A percentile compares a stretch with the other conserved stretches of the same genome.
Evolutionary conservation across 2,113 vertebrate genomes (phyloP).

Genomic region (Plectropomus leopardus): DNA sequence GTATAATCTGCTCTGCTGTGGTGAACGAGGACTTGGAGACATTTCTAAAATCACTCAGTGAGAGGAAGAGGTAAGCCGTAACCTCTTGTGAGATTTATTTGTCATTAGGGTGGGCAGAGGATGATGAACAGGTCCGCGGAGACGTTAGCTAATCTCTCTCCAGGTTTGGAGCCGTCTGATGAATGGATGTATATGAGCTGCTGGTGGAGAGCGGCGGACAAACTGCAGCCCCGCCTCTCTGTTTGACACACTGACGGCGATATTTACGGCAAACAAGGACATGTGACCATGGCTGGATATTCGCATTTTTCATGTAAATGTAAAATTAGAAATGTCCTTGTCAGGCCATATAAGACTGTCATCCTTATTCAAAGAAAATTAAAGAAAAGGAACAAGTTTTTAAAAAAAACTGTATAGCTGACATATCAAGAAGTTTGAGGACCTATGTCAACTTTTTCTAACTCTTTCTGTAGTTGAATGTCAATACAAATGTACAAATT

Average conservation of each 20-base stretch:
- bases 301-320: conserved; percentile 36
- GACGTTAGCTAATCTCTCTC: conserved; percentile 58
- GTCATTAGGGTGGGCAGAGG: conserved; percentile 50
- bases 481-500: too few relatives aligned
- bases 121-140: conserved; percentile 63
- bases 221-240: conserved; percentile 48
- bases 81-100: conserved; percentile 60
- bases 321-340: conserved; percentile 62
- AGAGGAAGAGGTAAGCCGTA: conserved; percentile 22
- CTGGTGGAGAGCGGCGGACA: not conserved
- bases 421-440: not conserved
- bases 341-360: conserved; percentile 38
- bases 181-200: conserved; percentile 36
- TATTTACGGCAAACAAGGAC: conserved; percentile 38
- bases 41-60: conserved; percentile 56
- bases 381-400: too few relatives aligned
- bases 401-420: not conserved
- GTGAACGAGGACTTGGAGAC: conserved; percentile 54
- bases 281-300: conserved; percentile 37
- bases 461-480: too few relatives aligned
- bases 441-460: not conserved
- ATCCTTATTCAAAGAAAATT: not conserved
- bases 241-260: conserved; percentile 57
- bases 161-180: conserved; percentile 52
- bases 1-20: conserved; percentile 43